Conservation (phyloP, 1,140 invertebrate genomes). For the Heliconius congener region DNA sequence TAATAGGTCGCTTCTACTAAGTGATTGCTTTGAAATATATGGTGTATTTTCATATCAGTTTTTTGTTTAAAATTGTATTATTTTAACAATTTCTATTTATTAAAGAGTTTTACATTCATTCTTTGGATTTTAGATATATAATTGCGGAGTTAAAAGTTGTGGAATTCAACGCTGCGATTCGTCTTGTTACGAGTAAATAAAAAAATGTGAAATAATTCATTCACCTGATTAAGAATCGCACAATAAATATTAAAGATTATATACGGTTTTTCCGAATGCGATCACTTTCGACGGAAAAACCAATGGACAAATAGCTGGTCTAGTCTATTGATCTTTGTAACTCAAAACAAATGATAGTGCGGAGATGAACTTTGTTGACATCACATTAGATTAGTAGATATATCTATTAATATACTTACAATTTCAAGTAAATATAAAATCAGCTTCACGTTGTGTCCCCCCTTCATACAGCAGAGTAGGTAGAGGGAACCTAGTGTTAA, state of each 20-base stretch:
- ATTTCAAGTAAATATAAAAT: neutral
- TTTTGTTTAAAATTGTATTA: neutral
- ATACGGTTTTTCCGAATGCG: neutral
- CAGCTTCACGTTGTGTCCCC: too few relatives aligned
- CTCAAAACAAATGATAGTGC: neutral
- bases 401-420: neutral
- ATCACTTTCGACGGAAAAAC: neutral
- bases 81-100: neutral
- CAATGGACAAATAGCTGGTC: neutral
- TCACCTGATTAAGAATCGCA: too few relatives aligned
- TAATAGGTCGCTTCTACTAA: neutral
- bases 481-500: too few relatives aligned
- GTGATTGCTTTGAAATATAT: slow-evolving; percentile 4
- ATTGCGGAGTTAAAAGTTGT: too few relatives aligned
- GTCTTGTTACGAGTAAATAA: neutral
- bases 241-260: too few relatives aligned
- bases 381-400: neutral
- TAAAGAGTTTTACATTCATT: neutral
- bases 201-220: neutral
- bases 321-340: neutral
- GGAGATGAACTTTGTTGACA: neutral
- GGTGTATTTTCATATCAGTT: neutral
- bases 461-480: too few relatives aligned
- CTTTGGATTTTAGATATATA: too few relatives aligned
- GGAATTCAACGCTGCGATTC: too few relatives aligned